These are phyloP conservation scores for Mormyrops attenuatus DNA, from an alignment of 2,797 vertebrate genomes.

Conservation along the genomic window DNA sequence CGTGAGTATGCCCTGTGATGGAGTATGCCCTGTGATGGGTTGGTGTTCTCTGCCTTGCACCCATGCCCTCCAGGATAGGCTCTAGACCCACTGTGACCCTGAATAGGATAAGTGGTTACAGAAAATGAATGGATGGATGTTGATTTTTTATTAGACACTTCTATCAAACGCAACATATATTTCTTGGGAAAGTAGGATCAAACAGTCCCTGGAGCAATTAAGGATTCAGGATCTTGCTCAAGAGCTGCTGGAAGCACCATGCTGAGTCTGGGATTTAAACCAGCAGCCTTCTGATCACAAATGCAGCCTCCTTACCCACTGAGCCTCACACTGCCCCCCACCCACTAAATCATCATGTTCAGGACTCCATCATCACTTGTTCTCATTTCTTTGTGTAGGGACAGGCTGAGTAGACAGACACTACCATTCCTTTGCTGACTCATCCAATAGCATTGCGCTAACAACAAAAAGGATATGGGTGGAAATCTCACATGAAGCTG, in stretches of 20 bases:
- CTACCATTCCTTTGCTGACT: neutral
- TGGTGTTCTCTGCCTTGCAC: neutral
- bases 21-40: neutral
- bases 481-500: neutral
- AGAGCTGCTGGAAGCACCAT: neutral
- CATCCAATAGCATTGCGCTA: neutral
- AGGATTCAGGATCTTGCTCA: neutral
- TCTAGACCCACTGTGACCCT: neutral
- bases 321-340: neutral
- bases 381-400: neutral
- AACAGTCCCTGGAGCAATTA: neutral
- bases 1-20: neutral
- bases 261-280: neutral
- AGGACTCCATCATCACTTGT: neutral
- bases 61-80: neutral
- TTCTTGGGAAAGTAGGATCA: neutral
- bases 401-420: neutral
- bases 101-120: neutral
- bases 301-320: neutral
- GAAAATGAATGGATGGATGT: neutral
- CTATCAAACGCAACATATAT: neutral
- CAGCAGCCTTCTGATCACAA: neutral
- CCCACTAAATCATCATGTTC: neutral
- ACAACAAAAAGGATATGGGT: neutral
- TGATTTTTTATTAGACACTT: neutral